A percentile compares a stretch with the other conserved stretches of the same genome.
phyloP scores from a whole-genome alignment of 2,888 invertebrate genomes.

The Galerucella nymphaeae region DNA sequence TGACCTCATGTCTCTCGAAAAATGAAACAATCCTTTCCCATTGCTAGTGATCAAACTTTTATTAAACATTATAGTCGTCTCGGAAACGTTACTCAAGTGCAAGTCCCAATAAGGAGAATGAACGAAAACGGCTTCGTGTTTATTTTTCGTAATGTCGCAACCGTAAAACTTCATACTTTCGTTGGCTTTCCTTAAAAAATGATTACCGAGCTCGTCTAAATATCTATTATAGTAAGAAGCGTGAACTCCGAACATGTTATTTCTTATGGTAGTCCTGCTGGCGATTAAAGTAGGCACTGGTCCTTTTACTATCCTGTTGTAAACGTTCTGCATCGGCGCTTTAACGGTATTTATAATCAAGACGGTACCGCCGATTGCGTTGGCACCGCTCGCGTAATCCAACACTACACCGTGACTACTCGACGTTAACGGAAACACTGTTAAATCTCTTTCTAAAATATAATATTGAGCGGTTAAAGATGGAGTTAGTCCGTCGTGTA shows the following conservation, averaged over 20 bases:
- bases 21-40: constrained; percentile 87
- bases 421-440: constrained; percentile 90
- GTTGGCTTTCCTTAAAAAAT: constrained; percentile 87
- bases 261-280: constrained; percentile 79
- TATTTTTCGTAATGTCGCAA: constrained; percentile 84
- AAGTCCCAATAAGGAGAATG: constrained; percentile 90
- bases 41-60: constrained; percentile 88
- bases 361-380: constrained; percentile 85
- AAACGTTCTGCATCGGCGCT: constrained; percentile 79
- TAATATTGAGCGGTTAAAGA: constrained; percentile 76
- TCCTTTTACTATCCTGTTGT: constrained; percentile 80
- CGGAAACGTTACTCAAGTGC: constrained; percentile 86
- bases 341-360: constrained; percentile 79
- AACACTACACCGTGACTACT: constrained; percentile 84
- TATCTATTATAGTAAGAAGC: constrained; percentile 90
- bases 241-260: constrained; percentile 84
- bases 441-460: constrained; percentile 84
- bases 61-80: constrained; percentile 90
- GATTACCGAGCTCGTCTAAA: constrained; percentile 85
- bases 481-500: constrained; percentile 80
- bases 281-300: constrained; percentile 82
- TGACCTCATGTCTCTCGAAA: constrained; percentile 91
- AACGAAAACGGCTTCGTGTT: constrained; percentile 82
- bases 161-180: constrained; percentile 84
- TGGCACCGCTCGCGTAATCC: constrained; percentile 81